Conservation (phyloP, 2,888 invertebrate species). For the Chalcis sispes region DNA sequence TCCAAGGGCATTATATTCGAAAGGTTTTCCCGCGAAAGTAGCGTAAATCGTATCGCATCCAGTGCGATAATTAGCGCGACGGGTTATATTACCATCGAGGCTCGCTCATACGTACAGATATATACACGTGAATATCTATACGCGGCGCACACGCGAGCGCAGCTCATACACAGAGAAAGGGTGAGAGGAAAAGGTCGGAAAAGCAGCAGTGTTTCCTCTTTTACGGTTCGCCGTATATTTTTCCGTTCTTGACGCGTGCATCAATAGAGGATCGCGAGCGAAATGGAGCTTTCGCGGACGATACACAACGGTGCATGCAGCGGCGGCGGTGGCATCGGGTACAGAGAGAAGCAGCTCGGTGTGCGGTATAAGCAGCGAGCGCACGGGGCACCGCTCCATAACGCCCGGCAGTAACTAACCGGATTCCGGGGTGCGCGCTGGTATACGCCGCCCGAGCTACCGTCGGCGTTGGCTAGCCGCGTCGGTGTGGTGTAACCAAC, state of each 20-base stretch:
- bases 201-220: slow-evolving; percentile 50
- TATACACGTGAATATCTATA: neutral
- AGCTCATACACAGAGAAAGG: neutral
- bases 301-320: too few relatives aligned
- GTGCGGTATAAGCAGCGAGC: slow-evolving; percentile 7
- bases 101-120: neutral
- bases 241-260: slow-evolving; percentile 52
- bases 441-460: neutral
- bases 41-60: too few relatives aligned
- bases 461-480: neutral
- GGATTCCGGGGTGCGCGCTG: slow-evolving; percentile 68
- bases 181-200: slow-evolving; percentile 36
- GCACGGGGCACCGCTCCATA: slow-evolving; percentile 68
- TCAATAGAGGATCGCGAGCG: slow-evolving; percentile 49
- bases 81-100: neutral
- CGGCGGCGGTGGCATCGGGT: slow-evolving; percentile 62
- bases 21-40: slow-evolving; percentile 25
- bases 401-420: slow-evolving; percentile 75
- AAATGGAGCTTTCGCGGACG: slow-evolving; percentile 59
- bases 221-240: slow-evolving; percentile 47
- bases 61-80: too few relatives aligned
- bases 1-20: slow-evolving; percentile 49
- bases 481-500: too few relatives aligned
- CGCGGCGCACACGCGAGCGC: neutral
- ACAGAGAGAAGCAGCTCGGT: slow-evolving; percentile 60